Evolutionary conservation across 1,140 invertebrate species (phyloP).

Genomic region (Planococcus citri): DNA sequence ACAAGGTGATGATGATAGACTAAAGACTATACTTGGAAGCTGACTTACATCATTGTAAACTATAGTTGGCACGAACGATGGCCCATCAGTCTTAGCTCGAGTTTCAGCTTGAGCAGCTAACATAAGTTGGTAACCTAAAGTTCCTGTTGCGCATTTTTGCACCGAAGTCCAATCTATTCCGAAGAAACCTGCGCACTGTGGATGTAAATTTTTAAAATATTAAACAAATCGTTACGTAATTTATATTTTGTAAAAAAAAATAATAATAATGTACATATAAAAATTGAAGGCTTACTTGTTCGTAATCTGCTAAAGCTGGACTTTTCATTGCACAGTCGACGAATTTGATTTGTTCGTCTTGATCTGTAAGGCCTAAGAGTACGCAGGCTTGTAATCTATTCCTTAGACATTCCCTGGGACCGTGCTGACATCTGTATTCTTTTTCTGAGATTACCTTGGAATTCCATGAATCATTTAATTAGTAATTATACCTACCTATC

Average conservation of each 20-base stretch:
- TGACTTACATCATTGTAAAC: constrained; percentile 1
- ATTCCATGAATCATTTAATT: too few species aligned
- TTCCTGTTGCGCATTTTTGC: neutral
- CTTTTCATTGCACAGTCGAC: neutral
- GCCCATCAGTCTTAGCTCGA: neutral
- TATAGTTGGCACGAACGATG: neutral
- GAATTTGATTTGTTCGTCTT: neutral
- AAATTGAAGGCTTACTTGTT: neutral
- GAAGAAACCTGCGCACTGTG: neutral
- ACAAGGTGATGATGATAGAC: neutral
- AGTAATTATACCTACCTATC: too few species aligned
- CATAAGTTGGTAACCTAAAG: neutral
- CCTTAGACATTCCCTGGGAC: neutral
- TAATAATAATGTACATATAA: neutral
- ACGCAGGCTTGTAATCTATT: neutral
- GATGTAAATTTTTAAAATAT: neutral
- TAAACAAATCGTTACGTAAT: neutral
- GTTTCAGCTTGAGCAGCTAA: neutral
- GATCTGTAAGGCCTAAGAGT: neutral
- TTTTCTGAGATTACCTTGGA: neutral
- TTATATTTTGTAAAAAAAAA: neutral
- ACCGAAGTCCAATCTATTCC: neutral
- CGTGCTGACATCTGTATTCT: neutral
- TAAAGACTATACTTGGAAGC: too few species aligned
- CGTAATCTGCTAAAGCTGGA: neutral